Conservation (phyloP, 2,113 vertebrate species). For the Amphiprion ocellaris region DNA sequence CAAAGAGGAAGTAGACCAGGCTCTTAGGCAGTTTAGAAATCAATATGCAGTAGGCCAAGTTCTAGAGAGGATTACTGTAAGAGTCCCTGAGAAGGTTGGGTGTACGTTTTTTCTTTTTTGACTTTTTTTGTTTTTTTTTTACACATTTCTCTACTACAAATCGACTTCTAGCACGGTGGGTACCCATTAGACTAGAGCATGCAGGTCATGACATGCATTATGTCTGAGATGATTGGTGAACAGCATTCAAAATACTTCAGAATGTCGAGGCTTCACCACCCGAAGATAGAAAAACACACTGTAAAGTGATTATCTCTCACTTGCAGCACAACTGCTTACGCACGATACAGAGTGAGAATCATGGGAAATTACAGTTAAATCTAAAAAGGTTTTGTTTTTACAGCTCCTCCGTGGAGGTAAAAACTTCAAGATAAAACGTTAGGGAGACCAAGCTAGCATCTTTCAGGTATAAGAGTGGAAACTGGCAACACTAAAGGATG, state of each 20-base stretch:
- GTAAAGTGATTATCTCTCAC: slow-evolving; percentile 55
- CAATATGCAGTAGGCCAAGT: slow-evolving; percentile 73
- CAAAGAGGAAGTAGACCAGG: slow-evolving; percentile 78
- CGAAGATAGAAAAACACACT: slow-evolving; percentile 42
- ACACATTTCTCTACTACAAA: slow-evolving; percentile 79
- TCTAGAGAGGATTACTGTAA: slow-evolving; percentile 74
- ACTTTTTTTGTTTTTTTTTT: slow-evolving; percentile 21
- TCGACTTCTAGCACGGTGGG: slow-evolving; percentile 78
- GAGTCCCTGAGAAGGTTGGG: slow-evolving; percentile 84
- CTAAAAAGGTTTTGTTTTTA: slow-evolving; percentile 56
- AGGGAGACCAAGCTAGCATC: slow-evolving; percentile 59
- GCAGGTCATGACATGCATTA: slow-evolving; percentile 81
- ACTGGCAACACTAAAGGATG: slow-evolving; percentile 52
- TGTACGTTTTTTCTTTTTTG: slow-evolving; percentile 50
- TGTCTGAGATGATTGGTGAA: slow-evolving; percentile 77
- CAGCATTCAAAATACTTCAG: slow-evolving; percentile 69
- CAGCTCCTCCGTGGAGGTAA: slow-evolving; percentile 44
- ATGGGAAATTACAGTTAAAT: slow-evolving; percentile 50
- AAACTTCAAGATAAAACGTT: slow-evolving; percentile 37
- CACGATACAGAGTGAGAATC: slow-evolving; percentile 41
- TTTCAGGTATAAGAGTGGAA: slow-evolving; percentile 52
- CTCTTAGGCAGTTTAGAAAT: slow-evolving; percentile 69
- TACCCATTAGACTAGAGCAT: slow-evolving; percentile 82
- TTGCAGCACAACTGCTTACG: slow-evolving; percentile 39
- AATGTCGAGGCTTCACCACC: slow-evolving; percentile 53